Percentiles rank a stretch among this genome's conserved stretches.
Conservation (phyloP, 2,797 vertebrate species). For the Triplophysa yarkandensis region DNA sequence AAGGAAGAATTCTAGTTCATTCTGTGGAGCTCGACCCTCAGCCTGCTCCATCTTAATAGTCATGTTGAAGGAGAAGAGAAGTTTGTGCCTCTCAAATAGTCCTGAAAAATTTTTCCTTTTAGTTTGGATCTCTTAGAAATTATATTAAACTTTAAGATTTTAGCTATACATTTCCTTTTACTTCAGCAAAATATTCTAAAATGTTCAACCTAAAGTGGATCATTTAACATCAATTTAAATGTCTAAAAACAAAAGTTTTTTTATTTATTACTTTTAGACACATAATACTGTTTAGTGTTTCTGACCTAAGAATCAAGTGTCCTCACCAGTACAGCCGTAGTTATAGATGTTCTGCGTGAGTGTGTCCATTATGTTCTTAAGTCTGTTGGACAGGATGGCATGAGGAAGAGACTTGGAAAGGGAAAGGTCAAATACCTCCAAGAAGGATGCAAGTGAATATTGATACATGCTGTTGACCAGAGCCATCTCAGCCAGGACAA, state of each 20-base stretch:
- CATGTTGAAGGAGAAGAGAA: constrained; percentile 95
- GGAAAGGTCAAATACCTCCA: constrained; percentile 88
- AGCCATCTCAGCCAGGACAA: constrained; percentile 92
- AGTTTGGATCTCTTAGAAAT: not conserved
- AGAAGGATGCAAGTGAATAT: constrained; percentile 90
- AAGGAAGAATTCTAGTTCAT: constrained; percentile 93
- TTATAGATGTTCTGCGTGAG: constrained; percentile 92
- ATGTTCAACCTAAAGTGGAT: no score
- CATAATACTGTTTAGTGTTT: not conserved
- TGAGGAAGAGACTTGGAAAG: constrained; percentile 86
- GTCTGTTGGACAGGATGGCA: constrained; percentile 76
- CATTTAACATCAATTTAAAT: no score
- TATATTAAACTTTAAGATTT: not conserved
- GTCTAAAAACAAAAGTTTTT: no score
- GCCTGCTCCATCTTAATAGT: constrained; percentile 93
- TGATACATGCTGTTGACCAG: constrained; percentile 96
- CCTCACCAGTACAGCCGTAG: constrained; percentile 91
- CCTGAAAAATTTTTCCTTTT: constrained; percentile 68
- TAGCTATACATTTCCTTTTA: no score
- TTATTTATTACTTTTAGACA: no score
- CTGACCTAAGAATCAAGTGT: not conserved
- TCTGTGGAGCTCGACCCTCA: constrained; percentile 83
- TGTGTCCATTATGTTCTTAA: constrained; percentile 87
- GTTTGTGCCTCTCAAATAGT: constrained; percentile 93
- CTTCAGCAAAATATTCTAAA: no score